Base-by-base conservation (phyloP, 2,113 vertebrate species). In the Suricata suricatta region DNA sequence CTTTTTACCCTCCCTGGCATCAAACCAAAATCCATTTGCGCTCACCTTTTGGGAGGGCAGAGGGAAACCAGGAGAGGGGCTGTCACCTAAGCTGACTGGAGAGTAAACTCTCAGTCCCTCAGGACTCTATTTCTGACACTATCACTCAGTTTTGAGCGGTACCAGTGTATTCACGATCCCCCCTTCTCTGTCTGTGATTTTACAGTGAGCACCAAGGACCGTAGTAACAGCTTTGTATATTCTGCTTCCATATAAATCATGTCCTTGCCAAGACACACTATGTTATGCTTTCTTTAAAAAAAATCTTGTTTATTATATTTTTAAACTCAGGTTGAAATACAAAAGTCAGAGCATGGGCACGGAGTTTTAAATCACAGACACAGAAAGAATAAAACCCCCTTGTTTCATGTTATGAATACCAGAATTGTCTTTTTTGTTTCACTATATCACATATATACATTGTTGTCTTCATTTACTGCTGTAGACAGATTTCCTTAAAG, bases 391-490 rank as follows among this genome's bases (percentile, higher is more conserved):
- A 96, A 98, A 97, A 88, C 54, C 95, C 92, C 97, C 95, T 92
- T 96, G 96, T 96, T 93, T 96, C 92, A 93, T 92, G 94, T 96
- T 95, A 97, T 72, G 96, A 97, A 97, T 85, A 93, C 86, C 96
- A 97, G 97, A 96, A 94, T 88, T 95, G 35, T 97, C 88, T 95
- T 95, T 95, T 74, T 89, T 89, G 90, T 92, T 92, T 90, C 71
- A 92, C 95, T 98, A 94, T 97, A 95, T 97, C 97, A 97, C 95
- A 98, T 97, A 97, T 98, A 82, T 97, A 98, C 97, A 98, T 69
- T 66, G 72, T 93, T 13, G 33, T 96, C 97, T 83, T 97, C 90
- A 66, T 68, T 96, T 85, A 94, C 95, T 94, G 80, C 89, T 95
- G 64, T 41, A 64, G 96, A 96, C 54, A 83, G 92, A 68, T 88